Evolutionary conservation across 2,888 invertebrate genomes (phyloP).

Genomic region (Agrochola lota): DNA sequence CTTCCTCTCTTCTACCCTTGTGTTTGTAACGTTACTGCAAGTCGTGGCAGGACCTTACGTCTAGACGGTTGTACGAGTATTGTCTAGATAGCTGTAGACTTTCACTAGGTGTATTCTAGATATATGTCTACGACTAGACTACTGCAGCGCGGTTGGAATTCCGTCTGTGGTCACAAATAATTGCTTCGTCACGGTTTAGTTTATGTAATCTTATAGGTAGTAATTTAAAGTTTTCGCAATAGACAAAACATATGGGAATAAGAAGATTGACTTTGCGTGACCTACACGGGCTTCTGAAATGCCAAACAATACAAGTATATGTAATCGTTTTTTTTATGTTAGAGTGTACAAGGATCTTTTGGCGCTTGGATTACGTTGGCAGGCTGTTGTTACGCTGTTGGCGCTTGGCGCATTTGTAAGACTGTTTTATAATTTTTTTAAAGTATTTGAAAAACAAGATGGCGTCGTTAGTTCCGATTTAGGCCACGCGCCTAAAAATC

Average conservation of each 20-base stretch:
- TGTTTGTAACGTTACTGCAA: constrained; percentile 9
- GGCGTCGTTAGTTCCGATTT: not conserved
- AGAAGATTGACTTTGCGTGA: not conserved
- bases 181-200: constrained; percentile 1
- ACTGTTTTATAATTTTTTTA: not conserved
- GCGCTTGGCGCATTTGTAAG: too few relatives aligned
- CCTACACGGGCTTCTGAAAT: not conserved
- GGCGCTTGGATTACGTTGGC: too few relatives aligned
- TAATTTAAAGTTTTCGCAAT: not conserved
- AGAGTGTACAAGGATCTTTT: not conserved
- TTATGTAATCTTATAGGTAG: not conserved
- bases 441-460: not conserved
- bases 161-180: constrained; percentile 25
- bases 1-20: too few relatives aligned
- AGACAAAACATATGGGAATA: not conserved
- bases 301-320: not conserved
- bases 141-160: constrained; percentile 13
- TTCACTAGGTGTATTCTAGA: constrained; percentile 24
- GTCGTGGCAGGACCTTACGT: constrained; percentile 27
- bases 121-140: constrained; percentile 39
- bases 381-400: not conserved
- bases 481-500: not conserved
- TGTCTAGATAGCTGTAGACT: constrained; percentile 25
- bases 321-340: too few relatives aligned
- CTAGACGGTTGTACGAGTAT: constrained; percentile 41